Conservation (phyloP, 2,888 invertebrate genomes). For the Tinea semifulvella region DNA sequence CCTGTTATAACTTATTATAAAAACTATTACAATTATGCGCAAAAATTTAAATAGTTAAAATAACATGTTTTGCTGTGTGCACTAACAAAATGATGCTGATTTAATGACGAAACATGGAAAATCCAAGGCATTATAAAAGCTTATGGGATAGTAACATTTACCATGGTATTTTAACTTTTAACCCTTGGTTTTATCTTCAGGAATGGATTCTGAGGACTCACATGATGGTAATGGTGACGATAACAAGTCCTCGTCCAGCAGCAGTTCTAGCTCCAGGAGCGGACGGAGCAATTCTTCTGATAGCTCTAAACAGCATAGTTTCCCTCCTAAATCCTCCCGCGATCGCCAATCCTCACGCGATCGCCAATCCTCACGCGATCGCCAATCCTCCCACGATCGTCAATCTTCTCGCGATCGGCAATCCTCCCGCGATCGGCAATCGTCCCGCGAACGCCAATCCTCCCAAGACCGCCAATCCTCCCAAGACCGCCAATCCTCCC, state of each 20-base stretch:
- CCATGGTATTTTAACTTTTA: background rate
- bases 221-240: conserved; percentile 54
- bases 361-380: conserved; percentile 22
- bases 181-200: conserved; percentile 36
- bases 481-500: conserved; percentile 36
- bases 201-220: conserved; percentile 71
- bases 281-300: conserved; percentile 46
- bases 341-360: background rate
- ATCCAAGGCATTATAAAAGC: background rate
- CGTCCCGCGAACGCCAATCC: conserved; percentile 34
- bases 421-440: conserved; percentile 29
- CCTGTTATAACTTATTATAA: too few species aligned
- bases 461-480: conserved; percentile 29
- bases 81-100: background rate
- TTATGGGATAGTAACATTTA: conserved; percentile 3
- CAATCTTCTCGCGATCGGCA: conserved; percentile 23
- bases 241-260: conserved; percentile 56
- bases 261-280: conserved; percentile 56
- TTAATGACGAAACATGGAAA: too few species aligned
- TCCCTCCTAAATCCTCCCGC: conserved; percentile 26
- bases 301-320: conserved; percentile 41
- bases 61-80: conserved; percentile 1
- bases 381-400: conserved; percentile 39
- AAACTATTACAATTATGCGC: too few species aligned
- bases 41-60: background rate